Evolutionary conservation across 2,888 invertebrate species (phyloP).

Genomic region (Stenoptilia bipunctidactyla): DNA sequence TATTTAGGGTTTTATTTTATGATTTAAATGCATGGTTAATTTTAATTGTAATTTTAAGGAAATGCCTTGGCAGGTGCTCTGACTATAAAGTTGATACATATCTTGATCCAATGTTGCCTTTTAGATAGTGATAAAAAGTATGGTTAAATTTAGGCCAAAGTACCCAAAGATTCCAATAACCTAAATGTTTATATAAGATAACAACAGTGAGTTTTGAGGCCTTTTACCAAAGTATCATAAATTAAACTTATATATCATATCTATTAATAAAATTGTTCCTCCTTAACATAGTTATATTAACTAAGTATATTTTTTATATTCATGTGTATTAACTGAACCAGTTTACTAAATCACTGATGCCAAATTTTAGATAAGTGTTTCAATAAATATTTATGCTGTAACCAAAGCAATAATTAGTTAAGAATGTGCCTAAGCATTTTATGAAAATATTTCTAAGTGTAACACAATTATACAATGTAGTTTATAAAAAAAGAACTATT

Average conservation of each 20-base stretch:
- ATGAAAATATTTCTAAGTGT: slow-evolving; percentile 22
- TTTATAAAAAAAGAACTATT: no score
- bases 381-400: slow-evolving; percentile 54
- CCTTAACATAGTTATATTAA: slow-evolving; percentile 35
- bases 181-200: slow-evolving; percentile 51
- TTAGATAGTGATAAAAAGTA: slow-evolving; percentile 54
- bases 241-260: slow-evolving; percentile 22
- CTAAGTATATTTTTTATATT: slow-evolving; percentile 35
- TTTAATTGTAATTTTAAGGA: slow-evolving; percentile 43
- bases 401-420: slow-evolving; percentile 65
- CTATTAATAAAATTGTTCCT: slow-evolving; percentile 18
- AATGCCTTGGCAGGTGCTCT: slow-evolving; percentile 65
- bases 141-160: slow-evolving; percentile 44
- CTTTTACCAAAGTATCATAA: slow-evolving; percentile 39
- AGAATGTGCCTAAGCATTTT: slow-evolving; percentile 45
- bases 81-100: slow-evolving; percentile 57
- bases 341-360: slow-evolving; percentile 43
- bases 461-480: no score
- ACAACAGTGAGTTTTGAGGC: slow-evolving; percentile 35
- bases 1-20: slow-evolving; percentile 41
- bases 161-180: slow-evolving; percentile 53
- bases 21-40: slow-evolving; percentile 44
- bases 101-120: slow-evolving; percentile 69
- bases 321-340: slow-evolving; percentile 33
- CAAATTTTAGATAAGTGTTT: slow-evolving; percentile 60